Evolutionary conservation across 1,140 invertebrate genomes (phyloP).

Genomic region (Neotoxoptera formosana): DNA sequence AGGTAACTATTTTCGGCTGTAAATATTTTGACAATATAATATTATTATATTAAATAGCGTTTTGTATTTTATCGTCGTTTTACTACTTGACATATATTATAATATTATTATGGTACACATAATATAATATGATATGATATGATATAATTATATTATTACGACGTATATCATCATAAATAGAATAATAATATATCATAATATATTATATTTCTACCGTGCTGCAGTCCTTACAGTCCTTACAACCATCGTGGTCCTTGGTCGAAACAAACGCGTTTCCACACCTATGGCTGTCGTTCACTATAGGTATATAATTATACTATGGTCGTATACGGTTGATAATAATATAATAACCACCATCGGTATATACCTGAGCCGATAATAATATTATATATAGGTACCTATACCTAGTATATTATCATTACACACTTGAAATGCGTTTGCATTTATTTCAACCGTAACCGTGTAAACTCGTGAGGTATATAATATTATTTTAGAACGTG

Average conservation of each 20-base stretch:
- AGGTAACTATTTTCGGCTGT: background rate
- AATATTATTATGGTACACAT: too few species aligned
- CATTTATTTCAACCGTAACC: background rate
- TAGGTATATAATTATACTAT: background rate
- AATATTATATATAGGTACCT: background rate
- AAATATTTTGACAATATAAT: background rate
- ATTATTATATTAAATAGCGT: background rate
- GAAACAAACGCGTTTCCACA: background rate
- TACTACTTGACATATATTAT: background rate
- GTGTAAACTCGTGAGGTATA: background rate
- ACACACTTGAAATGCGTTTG: background rate
- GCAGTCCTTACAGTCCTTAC: background rate
- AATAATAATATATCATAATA: background rate
- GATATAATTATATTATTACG: too few species aligned
- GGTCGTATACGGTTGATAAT: too few species aligned
- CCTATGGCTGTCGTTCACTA: background rate
- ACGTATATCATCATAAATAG: background rate
- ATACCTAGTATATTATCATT: background rate
- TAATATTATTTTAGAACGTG: background rate
- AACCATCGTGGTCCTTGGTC: background rate
- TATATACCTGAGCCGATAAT: too few species aligned
- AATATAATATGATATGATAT: background rate
- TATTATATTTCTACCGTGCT: background rate
- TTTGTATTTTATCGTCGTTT: background rate
- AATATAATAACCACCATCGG: too few species aligned